Percentiles rank a stretch among this genome's conserved stretches.
These are phyloP conservation scores for Tolypeutes matacus DNA, from an alignment of 2,797 vertebrate species.

Conservation along the genomic window DNA sequence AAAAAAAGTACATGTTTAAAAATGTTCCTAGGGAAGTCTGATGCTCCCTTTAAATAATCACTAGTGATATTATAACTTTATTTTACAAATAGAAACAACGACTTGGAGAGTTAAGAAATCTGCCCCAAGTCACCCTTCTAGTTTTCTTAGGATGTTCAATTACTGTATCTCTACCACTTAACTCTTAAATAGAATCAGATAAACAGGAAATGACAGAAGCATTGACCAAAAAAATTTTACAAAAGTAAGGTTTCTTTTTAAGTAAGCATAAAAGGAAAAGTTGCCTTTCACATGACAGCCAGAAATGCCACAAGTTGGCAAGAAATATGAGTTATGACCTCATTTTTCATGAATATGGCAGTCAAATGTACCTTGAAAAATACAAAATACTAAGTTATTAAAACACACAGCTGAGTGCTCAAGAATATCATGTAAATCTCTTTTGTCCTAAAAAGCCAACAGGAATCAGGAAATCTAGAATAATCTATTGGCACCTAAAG, in stretches of 20 bases:
- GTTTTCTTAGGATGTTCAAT: not conserved
- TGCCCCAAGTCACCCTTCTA: not conserved
- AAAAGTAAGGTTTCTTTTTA: not conserved
- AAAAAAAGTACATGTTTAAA: not conserved
- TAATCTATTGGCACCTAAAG: not conserved
- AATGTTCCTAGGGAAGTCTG: not conserved
- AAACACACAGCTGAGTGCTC: not conserved
- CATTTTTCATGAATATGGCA: not conserved
- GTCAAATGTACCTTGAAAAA: conserved; percentile 37
- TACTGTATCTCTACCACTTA: not conserved
- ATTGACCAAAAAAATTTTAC: not conserved
- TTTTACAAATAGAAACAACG: not conserved
- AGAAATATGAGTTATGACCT: not conserved
- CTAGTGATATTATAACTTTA: not conserved
- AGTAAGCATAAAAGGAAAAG: not conserved
- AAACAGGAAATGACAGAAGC: not conserved
- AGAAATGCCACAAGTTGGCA: not conserved
- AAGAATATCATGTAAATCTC: not conserved
- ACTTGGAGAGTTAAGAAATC: conserved; percentile 3
- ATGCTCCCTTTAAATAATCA: not conserved
- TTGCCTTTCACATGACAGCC: not conserved
- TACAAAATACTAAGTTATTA: conserved; percentile 15
- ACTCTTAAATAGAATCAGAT: not conserved
- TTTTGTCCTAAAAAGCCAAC: not conserved
- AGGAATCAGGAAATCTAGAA: not conserved